phyloP scores from a whole-genome alignment of 30 jellyfish, hydroid and myxozoan genomes.

The Rhopilema esculentum region DNA sequence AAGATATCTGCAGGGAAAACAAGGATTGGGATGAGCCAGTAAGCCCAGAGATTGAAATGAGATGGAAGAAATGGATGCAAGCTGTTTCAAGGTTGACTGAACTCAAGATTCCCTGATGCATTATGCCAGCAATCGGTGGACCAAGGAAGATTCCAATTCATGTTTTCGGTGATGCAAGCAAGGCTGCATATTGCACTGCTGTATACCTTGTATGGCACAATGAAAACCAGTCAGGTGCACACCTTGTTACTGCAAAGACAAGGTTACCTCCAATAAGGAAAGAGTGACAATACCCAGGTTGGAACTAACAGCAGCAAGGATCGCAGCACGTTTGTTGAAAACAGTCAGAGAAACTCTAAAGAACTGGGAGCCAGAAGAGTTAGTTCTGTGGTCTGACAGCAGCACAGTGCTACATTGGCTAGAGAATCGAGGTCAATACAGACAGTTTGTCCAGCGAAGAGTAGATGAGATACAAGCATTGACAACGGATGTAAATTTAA shows the following conservation, averaged over 20 bases:
- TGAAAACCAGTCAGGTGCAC: conserved; percentile 22
- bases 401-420: no score
- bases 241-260: conserved; percentile 44
- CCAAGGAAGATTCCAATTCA: conserved; percentile 11
- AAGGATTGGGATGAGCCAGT: conserved; percentile 56
- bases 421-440: no score
- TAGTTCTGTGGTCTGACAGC: conserved; percentile 36
- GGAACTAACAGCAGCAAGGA: conserved; percentile 57
- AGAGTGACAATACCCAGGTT: conserved; percentile 44
- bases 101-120: conserved; percentile 35
- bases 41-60: conserved; percentile 38
- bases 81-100: conserved; percentile 18
- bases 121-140: conserved; percentile 27
- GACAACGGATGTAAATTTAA: no score
- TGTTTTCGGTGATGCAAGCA: conserved; percentile 55
- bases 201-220: conserved; percentile 39
- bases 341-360: conserved; percentile 34
- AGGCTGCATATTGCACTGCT: conserved; percentile 32
- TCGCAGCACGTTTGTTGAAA: conserved; percentile 53
- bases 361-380: conserved; percentile 53
- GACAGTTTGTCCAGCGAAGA: no score
- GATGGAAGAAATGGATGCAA: conserved; percentile 42
- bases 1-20: conserved; percentile 47
- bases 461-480: no score
- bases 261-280: conserved; percentile 38